Evolutionary conservation across 30 jellyfish, hydroid and myxozoan species (phyloP).

Genomic region (Cassiopea xamachana): DNA sequence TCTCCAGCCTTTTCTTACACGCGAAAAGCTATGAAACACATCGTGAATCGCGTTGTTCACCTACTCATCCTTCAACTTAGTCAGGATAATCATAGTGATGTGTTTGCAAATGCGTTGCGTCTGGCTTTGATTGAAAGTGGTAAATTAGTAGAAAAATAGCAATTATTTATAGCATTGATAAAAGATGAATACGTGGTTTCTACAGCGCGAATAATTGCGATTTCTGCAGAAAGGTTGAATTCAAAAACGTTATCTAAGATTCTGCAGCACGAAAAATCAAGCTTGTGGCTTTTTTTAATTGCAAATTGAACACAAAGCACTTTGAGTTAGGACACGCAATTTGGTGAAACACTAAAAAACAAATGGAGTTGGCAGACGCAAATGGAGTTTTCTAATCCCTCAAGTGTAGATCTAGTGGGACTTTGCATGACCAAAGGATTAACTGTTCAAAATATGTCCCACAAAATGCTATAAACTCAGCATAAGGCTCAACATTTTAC

Average conservation of each 20-base stretch:
- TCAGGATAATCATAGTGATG: not conserved
- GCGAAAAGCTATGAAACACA: not conserved
- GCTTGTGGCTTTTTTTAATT: conserved; percentile 17
- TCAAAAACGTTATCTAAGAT: not conserved
- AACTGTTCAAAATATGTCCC: not conserved
- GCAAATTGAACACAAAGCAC: not conserved
- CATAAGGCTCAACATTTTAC: not conserved
- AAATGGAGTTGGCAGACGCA: not conserved
- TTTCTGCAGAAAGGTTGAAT: not conserved
- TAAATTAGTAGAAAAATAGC: not conserved
- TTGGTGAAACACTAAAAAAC: not conserved
- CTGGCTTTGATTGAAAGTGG: not conserved
- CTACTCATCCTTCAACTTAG: not conserved
- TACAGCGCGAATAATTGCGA: not conserved
- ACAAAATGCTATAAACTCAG: not conserved
- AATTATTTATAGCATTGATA: conserved; percentile 6
- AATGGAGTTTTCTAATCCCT: not conserved
- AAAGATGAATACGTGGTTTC: conserved; percentile 25
- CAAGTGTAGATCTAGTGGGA: not conserved
- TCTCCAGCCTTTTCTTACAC: not conserved
- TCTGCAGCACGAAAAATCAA: not conserved
- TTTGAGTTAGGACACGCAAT: not conserved
- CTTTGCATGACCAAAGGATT: not conserved
- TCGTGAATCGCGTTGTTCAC: not conserved
- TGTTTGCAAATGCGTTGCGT: not conserved